These are phyloP conservation scores for Myotis planiceps DNA, from an alignment of 2,797 vertebrate genomes.

Conservation along the genomic window DNA sequence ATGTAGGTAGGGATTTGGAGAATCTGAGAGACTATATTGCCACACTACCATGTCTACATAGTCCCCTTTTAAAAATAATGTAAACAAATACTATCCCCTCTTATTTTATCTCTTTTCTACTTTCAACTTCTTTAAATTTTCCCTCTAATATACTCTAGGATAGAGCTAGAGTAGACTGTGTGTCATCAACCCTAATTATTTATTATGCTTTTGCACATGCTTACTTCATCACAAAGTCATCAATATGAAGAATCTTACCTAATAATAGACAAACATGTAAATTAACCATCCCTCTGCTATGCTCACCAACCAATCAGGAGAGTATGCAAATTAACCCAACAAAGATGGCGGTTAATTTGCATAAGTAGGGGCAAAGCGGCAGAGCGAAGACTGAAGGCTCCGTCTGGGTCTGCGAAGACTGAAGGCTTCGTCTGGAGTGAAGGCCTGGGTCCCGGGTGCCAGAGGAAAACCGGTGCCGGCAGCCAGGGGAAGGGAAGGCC, in stretches of 20 bases:
- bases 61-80: not conserved
- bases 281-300: too few relatives aligned
- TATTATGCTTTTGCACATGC: not conserved
- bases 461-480: too few relatives aligned
- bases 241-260: not conserved
- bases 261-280: too few relatives aligned
- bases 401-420: too few relatives aligned
- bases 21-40: not conserved
- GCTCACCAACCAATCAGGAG: too few relatives aligned
- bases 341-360: too few relatives aligned
- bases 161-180: not conserved
- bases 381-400: too few relatives aligned
- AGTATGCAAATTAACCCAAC: too few relatives aligned
- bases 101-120: not conserved
- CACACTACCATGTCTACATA: not conserved
- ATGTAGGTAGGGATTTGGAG: not conserved
- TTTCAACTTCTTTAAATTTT: not conserved
- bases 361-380: too few relatives aligned
- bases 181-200: not conserved
- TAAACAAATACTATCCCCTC: not conserved
- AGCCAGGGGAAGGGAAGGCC: too few relatives aligned
- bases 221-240: not conserved
- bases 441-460: too few relatives aligned
- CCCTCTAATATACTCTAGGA: not conserved
- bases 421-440: too few relatives aligned